These are phyloP conservation scores for Drosophila santomea DNA, from an alignment of 1,140 invertebrate species.

Conservation along the genomic window DNA sequence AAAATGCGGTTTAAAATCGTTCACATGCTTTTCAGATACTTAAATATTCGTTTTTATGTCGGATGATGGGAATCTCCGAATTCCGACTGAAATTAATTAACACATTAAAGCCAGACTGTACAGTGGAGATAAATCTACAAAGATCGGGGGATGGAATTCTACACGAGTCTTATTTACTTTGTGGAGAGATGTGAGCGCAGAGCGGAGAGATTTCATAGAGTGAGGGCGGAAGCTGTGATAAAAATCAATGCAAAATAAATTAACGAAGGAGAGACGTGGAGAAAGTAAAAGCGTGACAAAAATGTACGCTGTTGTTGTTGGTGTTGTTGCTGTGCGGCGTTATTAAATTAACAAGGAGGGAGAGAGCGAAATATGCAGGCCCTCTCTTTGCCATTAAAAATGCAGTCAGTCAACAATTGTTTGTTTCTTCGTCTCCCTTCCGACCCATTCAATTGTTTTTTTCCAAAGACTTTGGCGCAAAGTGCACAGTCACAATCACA, in stretches of 20 bases:
- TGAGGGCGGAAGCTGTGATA: slow-evolving; percentile 49
- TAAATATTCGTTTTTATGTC: too few species aligned
- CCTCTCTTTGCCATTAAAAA: slow-evolving; percentile 22
- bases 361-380: slow-evolving; percentile 21
- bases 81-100: slow-evolving; percentile 44
- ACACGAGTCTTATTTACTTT: slow-evolving; percentile 6
- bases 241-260: slow-evolving; percentile 78
- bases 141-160: slow-evolving; percentile 12
- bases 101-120: slow-evolving; percentile 48
- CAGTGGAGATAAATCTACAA: slow-evolving; percentile 25
- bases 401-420: slow-evolving; percentile 36
- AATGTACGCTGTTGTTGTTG: slow-evolving; percentile 8
- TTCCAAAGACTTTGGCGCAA: slow-evolving; percentile 48
- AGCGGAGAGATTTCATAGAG: slow-evolving; percentile 18
- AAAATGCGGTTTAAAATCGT: neutral
- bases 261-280: slow-evolving; percentile 35
- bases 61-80: neutral
- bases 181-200: neutral
- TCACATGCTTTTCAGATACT: too few species aligned
- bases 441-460: slow-evolving; percentile 49
- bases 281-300: slow-evolving; percentile 65
- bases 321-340: slow-evolving; percentile 34
- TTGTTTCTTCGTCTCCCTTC: slow-evolving; percentile 28
- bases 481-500: slow-evolving; percentile 49
- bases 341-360: slow-evolving; percentile 66